Conservation (phyloP, 2,888 invertebrate species). For the Ormyrus nitidulus region DNA sequence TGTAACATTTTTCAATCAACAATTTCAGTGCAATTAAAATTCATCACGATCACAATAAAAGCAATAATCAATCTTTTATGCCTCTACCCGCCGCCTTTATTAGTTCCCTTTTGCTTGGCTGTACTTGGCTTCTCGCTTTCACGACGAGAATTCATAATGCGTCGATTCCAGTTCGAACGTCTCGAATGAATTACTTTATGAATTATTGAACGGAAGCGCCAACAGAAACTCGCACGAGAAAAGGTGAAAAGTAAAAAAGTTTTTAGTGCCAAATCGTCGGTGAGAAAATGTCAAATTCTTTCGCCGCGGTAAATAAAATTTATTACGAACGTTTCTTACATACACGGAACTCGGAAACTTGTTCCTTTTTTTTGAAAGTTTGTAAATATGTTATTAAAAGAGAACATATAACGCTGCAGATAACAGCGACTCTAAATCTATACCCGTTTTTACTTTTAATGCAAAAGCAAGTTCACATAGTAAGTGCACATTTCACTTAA, state of each 20-base stretch:
- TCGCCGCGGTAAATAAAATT: too few species aligned
- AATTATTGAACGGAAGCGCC: conserved; percentile 39
- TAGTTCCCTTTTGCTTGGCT: conserved; percentile 16
- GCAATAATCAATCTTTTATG: conserved; percentile 7
- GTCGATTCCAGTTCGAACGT: conserved; percentile 20
- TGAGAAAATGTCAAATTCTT: background rate
- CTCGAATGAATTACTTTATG: conserved; percentile 32
- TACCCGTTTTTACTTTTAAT: too few species aligned
- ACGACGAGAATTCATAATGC: conserved; percentile 38
- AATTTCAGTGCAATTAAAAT: too few species aligned
- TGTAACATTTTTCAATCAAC: too few species aligned
- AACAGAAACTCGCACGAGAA: background rate
- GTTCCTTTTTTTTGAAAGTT: too few species aligned
- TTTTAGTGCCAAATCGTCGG: background rate
- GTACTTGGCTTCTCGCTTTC: conserved; percentile 37
- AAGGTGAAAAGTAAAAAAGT: background rate
- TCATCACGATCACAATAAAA: background rate
- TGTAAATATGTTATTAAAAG: too few species aligned
- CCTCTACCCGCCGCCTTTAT: background rate
- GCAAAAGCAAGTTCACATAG: too few species aligned
- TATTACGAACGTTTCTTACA: too few species aligned
- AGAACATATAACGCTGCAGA: too few species aligned
- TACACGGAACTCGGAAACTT: too few species aligned
- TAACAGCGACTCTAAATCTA: too few species aligned
- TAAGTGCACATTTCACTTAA: too few species aligned